phyloP scores from a whole-genome alignment of 2,797 vertebrate genomes.

The Ctenopoma multispine region DNA sequence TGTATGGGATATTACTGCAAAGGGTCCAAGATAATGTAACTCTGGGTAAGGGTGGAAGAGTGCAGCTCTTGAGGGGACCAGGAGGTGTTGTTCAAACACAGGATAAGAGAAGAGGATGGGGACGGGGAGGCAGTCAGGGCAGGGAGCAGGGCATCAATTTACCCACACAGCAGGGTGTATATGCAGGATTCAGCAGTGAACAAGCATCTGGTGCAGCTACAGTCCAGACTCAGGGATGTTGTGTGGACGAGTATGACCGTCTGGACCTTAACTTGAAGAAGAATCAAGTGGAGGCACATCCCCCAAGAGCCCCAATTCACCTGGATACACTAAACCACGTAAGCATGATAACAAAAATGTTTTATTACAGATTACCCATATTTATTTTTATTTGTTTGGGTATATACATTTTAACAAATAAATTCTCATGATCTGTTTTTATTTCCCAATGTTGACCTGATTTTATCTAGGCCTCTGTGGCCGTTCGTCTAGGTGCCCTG shows the following conservation, averaged over 20 bases:
- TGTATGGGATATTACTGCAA: conserved; percentile 89
- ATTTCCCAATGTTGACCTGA: background rate
- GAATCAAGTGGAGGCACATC: conserved; percentile 75
- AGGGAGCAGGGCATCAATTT: conserved; percentile 24
- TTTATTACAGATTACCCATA: background rate
- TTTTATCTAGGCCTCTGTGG: conserved; percentile 73
- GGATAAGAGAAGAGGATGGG: conserved; percentile 38
- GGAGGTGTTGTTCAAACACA: background rate
- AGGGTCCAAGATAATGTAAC: conserved; percentile 6
- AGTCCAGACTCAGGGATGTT: conserved; percentile 20
- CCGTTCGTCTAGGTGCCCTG: conserved; percentile 79
- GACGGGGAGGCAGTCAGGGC: conserved; percentile 24
- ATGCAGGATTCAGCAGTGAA: conserved; percentile 57
- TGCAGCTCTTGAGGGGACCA: background rate
- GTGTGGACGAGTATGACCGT: conserved; percentile 90
- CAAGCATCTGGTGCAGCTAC: conserved; percentile 22
- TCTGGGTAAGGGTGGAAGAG: conserved; percentile 5
- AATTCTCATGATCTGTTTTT: background rate
- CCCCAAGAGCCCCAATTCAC: conserved; percentile 60
- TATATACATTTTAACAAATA: background rate
- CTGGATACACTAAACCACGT: conserved; percentile 88
- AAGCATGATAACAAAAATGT: conserved; percentile 25
- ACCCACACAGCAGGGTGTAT: conserved; percentile 24
- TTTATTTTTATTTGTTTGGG: background rate
- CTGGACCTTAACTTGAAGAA: conserved; percentile 86